These are phyloP conservation scores for Channallabes apus DNA, from an alignment of 2,797 vertebrate species.

Conservation along the genomic window DNA sequence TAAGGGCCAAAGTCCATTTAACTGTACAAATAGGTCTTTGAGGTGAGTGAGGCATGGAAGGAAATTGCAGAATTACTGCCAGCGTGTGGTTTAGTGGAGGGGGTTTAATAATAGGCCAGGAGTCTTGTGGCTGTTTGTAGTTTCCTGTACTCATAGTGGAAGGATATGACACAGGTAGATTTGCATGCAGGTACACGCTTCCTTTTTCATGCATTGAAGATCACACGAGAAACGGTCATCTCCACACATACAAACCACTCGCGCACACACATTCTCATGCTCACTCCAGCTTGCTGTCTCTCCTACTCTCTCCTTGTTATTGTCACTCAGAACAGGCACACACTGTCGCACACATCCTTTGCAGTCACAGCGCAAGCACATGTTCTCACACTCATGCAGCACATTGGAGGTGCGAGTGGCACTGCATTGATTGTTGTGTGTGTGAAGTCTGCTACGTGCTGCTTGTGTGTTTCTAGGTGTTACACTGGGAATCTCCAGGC, in stretches of 20 bases:
- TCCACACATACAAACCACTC: not conserved
- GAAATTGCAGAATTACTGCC: not conserved
- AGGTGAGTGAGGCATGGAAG: not conserved
- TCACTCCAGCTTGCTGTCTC: not conserved
- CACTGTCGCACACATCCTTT: slow-evolving; percentile 18
- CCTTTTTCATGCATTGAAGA: slow-evolving; percentile 33
- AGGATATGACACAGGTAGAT: slow-evolving; percentile 2
- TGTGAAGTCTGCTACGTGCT: slow-evolving; percentile 35
- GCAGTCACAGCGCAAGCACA: slow-evolving; percentile 35
- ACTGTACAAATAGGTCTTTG: not conserved
- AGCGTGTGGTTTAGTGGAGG: not conserved
- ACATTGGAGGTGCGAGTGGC: slow-evolving; percentile 42
- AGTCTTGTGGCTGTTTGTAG: not conserved
- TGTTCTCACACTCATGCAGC: slow-evolving; percentile 46
- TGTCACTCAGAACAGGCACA: slow-evolving; percentile 22
- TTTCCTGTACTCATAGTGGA: not conserved
- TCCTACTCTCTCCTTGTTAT: not conserved
- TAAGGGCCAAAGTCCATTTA: not conserved
- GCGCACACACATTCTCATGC: not conserved
- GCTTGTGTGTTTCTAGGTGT: slow-evolving; percentile 22
- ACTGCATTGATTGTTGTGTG: slow-evolving; percentile 45
- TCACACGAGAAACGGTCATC: slow-evolving; percentile 27
- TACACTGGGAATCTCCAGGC: slow-evolving; percentile 22
- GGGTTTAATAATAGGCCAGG: not conserved
- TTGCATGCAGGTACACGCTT: slow-evolving; percentile 33